These are phyloP conservation scores for Amblyraja radiata DNA, from an alignment of 2,797 vertebrate species.

Conservation along the genomic window DNA sequence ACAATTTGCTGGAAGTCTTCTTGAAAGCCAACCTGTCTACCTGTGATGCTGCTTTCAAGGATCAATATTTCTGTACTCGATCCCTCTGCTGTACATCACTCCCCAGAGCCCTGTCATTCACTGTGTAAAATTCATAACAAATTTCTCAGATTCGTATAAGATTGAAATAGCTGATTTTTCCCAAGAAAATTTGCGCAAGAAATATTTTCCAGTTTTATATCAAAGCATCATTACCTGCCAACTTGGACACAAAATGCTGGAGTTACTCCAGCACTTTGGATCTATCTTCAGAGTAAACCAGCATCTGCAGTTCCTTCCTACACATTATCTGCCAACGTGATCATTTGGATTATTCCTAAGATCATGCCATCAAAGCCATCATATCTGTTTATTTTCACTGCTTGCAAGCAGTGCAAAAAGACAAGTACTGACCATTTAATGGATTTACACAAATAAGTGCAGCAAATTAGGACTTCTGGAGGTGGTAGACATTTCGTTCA, in stretches of 20 bases:
- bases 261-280: too few relatives aligned
- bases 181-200: background rate
- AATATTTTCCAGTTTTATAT: background rate
- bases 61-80: too few relatives aligned
- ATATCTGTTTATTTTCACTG: background rate
- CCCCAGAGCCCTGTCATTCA: too few relatives aligned
- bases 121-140: background rate
- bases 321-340: background rate
- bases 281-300: too few relatives aligned
- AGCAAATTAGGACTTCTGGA: too few relatives aligned
- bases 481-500: background rate
- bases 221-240: background rate
- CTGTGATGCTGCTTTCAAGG: too few relatives aligned
- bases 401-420: background rate
- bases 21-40: too few relatives aligned
- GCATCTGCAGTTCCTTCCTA: too few relatives aligned
- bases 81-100: too few relatives aligned
- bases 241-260: background rate
- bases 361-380: background rate
- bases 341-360: background rate
- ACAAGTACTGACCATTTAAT: background rate
- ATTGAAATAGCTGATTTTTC: background rate
- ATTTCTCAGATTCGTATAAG: background rate
- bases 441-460: background rate
- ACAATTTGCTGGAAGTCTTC: too few relatives aligned